Evolutionary conservation across 2,113 vertebrate genomes (phyloP).

Genomic region (Zingel zingel): DNA sequence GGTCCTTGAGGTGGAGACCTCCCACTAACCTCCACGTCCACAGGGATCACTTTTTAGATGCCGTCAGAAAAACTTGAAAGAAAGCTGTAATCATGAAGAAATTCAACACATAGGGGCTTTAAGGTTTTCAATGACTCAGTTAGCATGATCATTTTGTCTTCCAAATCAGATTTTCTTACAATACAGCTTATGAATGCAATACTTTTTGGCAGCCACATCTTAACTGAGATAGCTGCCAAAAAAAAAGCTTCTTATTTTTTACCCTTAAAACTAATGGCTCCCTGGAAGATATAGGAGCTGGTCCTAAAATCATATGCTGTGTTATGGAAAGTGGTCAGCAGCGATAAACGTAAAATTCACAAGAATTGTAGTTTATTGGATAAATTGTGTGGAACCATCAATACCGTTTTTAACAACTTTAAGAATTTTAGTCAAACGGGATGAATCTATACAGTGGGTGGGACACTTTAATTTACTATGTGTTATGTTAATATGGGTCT

Average conservation of each 20-base stretch:
- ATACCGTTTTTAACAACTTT: background rate
- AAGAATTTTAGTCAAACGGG: background rate
- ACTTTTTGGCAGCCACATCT: conserved; percentile 12
- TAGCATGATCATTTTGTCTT: background rate
- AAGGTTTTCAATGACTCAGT: background rate
- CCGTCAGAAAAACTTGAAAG: background rate
- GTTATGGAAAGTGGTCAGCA: conserved; percentile 1
- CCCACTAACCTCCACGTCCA: too few relatives aligned
- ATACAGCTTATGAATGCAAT: conserved; percentile 4
- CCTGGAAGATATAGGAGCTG: background rate
- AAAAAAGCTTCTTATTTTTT: conserved; percentile 6
- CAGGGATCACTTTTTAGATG: background rate
- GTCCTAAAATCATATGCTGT: conserved; percentile 9
- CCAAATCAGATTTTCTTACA: conserved; percentile 9
- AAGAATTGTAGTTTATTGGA: background rate
- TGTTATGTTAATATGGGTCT: background rate
- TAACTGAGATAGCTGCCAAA: conserved; percentile 4
- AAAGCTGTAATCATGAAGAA: background rate
- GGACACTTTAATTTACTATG: background rate
- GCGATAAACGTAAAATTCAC: background rate
- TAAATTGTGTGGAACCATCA: background rate
- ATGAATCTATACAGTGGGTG: background rate
- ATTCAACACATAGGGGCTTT: background rate
- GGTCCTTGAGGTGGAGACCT: too few relatives aligned
- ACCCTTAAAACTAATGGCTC: conserved; percentile 4